phyloP scores from a whole-genome alignment of 1,140 invertebrate species.

The Triops longicaudatus region DNA sequence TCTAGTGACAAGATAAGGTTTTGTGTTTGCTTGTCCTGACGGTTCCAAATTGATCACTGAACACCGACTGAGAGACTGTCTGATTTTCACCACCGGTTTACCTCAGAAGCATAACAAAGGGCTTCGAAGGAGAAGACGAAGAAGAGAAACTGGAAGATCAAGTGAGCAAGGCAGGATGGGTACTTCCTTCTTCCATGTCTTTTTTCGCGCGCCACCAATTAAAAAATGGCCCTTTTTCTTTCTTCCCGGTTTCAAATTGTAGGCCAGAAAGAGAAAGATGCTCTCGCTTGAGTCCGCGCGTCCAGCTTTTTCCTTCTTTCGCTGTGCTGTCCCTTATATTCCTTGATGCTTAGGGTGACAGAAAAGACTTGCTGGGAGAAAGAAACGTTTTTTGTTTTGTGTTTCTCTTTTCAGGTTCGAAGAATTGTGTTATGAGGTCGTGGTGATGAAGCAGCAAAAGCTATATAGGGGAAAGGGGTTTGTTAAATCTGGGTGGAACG shows the following conservation, averaged over 20 bases:
- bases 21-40: neutral
- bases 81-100: neutral
- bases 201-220: neutral
- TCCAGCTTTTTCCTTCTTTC: constrained; percentile 1
- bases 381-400: neutral
- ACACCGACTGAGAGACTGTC: neutral
- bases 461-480: constrained; percentile 3
- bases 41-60: neutral
- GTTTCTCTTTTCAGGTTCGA: neutral
- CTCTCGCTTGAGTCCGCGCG: constrained; percentile 4
- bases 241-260: neutral
- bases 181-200: neutral
- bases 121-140: neutral
- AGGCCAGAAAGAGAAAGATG: constrained; percentile 14
- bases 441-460: neutral
- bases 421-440: constrained; percentile 15
- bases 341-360: neutral
- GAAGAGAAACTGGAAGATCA: constrained; percentile 1
- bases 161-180: neutral
- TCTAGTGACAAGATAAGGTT: neutral
- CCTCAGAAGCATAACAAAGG: neutral
- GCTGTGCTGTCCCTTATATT: neutral
- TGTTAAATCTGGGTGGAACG: neutral
- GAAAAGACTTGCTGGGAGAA: neutral
- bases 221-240: neutral